Evolutionary conservation across 2,113 vertebrate species (phyloP).

Genomic region (Coryphaenoides rupestris): DNA sequence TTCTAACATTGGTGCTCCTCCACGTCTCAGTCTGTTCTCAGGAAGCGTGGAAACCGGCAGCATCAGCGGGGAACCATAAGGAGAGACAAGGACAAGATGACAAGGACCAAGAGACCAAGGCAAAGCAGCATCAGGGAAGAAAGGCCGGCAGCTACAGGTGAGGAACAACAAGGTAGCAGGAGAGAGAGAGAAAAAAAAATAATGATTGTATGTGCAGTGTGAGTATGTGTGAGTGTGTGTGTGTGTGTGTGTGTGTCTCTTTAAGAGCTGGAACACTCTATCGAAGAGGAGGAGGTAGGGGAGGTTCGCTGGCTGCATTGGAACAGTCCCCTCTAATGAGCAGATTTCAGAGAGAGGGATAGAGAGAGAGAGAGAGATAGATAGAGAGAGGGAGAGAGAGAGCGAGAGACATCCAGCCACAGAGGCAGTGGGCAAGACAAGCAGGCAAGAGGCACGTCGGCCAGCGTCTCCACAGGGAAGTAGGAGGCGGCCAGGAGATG

Average conservation of each 20-base stretch:
- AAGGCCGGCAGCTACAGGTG: not conserved
- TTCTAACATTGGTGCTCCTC: too few relatives aligned
- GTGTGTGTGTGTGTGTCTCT: slow-evolving; percentile 43
- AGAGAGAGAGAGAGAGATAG: slow-evolving; percentile 3
- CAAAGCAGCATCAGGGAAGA: not conserved
- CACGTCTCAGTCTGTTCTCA: too few relatives aligned
- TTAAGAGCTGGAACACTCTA: slow-evolving; percentile 65
- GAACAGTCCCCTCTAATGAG: slow-evolving; percentile 69
- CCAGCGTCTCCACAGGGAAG: slow-evolving; percentile 53
- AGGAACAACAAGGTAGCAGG: slow-evolving; percentile 41
- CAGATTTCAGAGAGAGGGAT: slow-evolving; percentile 53
- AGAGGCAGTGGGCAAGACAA: slow-evolving; percentile 48
- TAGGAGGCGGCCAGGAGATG: slow-evolving; percentile 55
- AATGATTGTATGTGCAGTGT: too few relatives aligned
- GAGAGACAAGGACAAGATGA: too few relatives aligned
- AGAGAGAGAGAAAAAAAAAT: not conserved
- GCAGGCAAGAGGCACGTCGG: slow-evolving; percentile 55
- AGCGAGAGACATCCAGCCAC: slow-evolving; percentile 37
- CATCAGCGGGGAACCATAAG: too few relatives aligned
- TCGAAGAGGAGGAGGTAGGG: slow-evolving; percentile 29
- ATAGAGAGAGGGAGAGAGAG: slow-evolving; percentile 9
- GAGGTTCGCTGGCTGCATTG: slow-evolving; percentile 50
- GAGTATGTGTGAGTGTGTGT: slow-evolving; percentile 21
- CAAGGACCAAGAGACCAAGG: too few relatives aligned
- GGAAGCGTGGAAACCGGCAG: too few relatives aligned